A percentile compares a stretch with the other conserved stretches of the same genome.
Conservation (phyloP, 2,797 vertebrate genomes). For the Betta splendens region DNA sequence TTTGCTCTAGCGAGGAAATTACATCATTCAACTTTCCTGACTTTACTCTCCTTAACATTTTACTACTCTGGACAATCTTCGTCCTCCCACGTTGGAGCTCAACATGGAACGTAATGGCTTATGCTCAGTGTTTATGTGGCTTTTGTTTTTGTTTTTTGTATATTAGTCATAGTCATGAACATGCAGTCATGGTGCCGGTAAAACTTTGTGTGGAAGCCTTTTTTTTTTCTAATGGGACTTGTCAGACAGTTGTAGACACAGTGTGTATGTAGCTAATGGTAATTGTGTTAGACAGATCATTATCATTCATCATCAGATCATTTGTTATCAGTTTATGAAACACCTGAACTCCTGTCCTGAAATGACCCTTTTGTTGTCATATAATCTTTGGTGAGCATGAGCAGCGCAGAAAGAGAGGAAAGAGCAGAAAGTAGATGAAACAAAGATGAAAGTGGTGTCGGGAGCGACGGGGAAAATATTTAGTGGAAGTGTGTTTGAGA, state of each 20-base stretch:
- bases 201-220: too few relatives aligned
- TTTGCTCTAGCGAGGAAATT: slow-evolving; percentile 47
- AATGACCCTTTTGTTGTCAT: neutral
- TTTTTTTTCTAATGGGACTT: too few relatives aligned
- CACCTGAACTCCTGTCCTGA: too few relatives aligned
- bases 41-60: slow-evolving; percentile 22
- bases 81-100: neutral
- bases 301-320: too few relatives aligned
- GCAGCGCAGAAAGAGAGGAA: too few relatives aligned
- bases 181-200: too few relatives aligned
- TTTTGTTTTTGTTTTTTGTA: neutral
- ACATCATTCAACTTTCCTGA: slow-evolving; percentile 38
- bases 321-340: too few relatives aligned
- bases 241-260: too few relatives aligned
- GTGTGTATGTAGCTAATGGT: too few relatives aligned
- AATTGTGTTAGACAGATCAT: too few relatives aligned
- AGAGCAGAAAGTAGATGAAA: slow-evolving; percentile 33
- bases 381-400: too few relatives aligned
- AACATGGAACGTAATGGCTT: neutral
- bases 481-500: slow-evolving; percentile 65
- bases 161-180: too few relatives aligned
- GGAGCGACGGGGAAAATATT: slow-evolving; percentile 49
- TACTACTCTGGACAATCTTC: slow-evolving; percentile 12
- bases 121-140: neutral
- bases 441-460: slow-evolving; percentile 55